Evolutionary conservation across 2,888 invertebrate species (phyloP).

Genomic region (Limenitis camilla): DNA sequence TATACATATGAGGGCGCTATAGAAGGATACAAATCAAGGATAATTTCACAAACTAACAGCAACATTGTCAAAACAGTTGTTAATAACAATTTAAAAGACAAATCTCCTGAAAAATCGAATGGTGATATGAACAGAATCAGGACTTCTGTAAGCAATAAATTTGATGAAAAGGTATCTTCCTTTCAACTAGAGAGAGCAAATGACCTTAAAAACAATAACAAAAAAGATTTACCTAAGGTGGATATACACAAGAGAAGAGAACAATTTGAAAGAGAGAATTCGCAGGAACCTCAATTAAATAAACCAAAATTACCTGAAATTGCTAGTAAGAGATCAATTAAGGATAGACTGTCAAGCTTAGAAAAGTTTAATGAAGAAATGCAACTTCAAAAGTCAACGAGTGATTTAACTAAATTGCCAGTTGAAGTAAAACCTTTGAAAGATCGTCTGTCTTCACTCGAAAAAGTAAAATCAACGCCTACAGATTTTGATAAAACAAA

Average conservation of each 20-base stretch:
- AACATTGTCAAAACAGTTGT: conserved; percentile 61
- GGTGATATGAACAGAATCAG: conserved; percentile 65
- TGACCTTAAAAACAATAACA: conserved; percentile 65
- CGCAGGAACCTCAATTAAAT: conserved; percentile 64
- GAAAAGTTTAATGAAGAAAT: conserved; percentile 78
- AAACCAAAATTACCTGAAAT: conserved; percentile 77
- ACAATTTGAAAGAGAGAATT: conserved; percentile 83
- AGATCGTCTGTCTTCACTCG: conserved; percentile 77
- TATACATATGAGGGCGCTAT: conserved; percentile 92
- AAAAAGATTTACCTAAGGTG: conserved; percentile 83
- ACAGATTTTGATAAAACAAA: conserved; percentile 64
- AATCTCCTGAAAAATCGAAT: conserved; percentile 58
- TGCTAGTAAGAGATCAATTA: conserved; percentile 79
- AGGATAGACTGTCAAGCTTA: conserved; percentile 80
- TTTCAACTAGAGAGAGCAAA: conserved; percentile 69
- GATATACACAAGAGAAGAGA: conserved; percentile 87
- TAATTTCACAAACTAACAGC: conserved; percentile 76
- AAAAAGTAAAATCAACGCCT: conserved; percentile 68
- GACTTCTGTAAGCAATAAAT: conserved; percentile 72
- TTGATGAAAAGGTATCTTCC: conserved; percentile 77
- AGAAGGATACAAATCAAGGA: conserved; percentile 87
- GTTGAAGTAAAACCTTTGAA: conserved; percentile 78
- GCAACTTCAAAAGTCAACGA: conserved; percentile 58
- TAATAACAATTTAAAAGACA: conserved; percentile 61
- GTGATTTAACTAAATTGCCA: conserved; percentile 67